Conservation (phyloP, 2,888 invertebrate species). For the Drosophila seclusa region DNA sequence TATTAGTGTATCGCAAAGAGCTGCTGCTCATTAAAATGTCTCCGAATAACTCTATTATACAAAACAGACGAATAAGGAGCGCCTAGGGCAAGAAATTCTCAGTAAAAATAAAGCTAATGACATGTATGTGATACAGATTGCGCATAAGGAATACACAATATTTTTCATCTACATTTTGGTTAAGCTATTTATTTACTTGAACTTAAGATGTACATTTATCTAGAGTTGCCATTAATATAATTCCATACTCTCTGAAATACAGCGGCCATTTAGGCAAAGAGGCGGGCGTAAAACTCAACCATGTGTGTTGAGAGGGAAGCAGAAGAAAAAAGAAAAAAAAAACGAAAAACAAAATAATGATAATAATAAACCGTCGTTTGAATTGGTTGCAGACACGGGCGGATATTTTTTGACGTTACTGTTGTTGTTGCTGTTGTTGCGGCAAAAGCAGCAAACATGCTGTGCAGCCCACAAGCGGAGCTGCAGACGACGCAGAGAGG, state of each 20-base stretch:
- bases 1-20: not conserved
- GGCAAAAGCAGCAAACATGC: slow-evolving; percentile 69
- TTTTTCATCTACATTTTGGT: not conserved
- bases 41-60: not conserved
- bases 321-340: not conserved
- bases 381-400: slow-evolving; percentile 79
- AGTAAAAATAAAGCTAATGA: not conserved
- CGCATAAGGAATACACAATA: not conserved
- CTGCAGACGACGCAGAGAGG: slow-evolving; percentile 48
- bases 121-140: not conserved
- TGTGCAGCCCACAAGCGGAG: slow-evolving; percentile 46
- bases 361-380: slow-evolving; percentile 66
- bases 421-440: slow-evolving; percentile 48
- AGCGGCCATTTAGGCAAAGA: slow-evolving; percentile 4
- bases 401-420: slow-evolving; percentile 80
- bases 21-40: slow-evolving; percentile 28
- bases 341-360: slow-evolving; percentile 35
- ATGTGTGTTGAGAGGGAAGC: slow-evolving; percentile 12
- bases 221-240: not conserved
- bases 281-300: slow-evolving; percentile 3
- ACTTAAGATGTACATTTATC: not conserved
- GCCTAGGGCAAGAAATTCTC: not conserved
- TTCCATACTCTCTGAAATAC: not conserved
- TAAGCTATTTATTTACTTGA: not conserved
- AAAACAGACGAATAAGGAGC: not conserved